A percentile compares a stretch with the other conserved stretches of the same genome.
phyloP scores from a whole-genome alignment of 2,797 vertebrate species.

The Acanthurus lineatus region DNA sequence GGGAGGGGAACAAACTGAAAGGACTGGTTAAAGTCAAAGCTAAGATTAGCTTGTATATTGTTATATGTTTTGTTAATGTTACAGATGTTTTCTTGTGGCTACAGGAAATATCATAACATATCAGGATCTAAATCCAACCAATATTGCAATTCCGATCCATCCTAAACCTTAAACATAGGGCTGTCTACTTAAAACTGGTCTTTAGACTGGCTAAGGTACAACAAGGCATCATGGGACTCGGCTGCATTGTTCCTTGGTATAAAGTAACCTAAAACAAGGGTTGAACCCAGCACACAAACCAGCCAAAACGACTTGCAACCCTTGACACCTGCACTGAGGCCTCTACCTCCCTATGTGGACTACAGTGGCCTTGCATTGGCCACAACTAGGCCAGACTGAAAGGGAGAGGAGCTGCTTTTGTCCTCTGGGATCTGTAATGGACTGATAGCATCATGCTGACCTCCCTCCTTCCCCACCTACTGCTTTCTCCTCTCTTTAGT shows the following conservation, averaged over 20 bases:
- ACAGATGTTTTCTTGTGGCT: neutral
- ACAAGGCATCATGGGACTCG: constrained; percentile 35
- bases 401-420: constrained; percentile 77
- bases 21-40: constrained; percentile 13
- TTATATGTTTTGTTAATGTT: neutral
- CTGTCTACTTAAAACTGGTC: constrained; percentile 22
- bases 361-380: constrained; percentile 58
- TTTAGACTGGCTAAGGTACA: constrained; percentile 33
- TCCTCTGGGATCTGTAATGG: constrained; percentile 81
- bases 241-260: constrained; percentile 48
- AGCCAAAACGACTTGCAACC: constrained; percentile 73
- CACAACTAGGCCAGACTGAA: constrained; percentile 82
- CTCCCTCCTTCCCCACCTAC: constrained; percentile 70
- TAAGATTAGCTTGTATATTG: constrained; percentile 28
- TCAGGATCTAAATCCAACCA: neutral
- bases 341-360: constrained; percentile 71
- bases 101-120: neutral
- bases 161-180: constrained; percentile 3
- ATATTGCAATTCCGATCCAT: constrained; percentile 14
- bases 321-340: constrained; percentile 79
- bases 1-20: constrained; percentile 18
- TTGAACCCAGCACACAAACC: constrained; percentile 61
- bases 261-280: constrained; percentile 60
- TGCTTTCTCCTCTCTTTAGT: constrained; percentile 65
- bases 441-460: constrained; percentile 82